These are phyloP conservation scores for Drosophila rufa DNA, from an alignment of 1,140 invertebrate genomes.

Conservation along the genomic window DNA sequence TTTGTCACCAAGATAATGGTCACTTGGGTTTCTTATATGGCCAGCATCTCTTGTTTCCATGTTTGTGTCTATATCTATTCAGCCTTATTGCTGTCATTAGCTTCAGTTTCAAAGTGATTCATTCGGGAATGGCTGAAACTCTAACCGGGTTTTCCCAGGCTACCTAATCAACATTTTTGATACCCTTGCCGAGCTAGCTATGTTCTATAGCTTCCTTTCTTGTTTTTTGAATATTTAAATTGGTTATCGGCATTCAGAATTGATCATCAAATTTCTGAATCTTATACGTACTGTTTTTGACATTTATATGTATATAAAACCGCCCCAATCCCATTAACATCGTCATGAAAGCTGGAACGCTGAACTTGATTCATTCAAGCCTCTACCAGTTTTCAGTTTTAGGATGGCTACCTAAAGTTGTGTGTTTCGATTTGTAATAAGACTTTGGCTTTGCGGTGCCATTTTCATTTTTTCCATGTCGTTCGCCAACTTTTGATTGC, in stretches of 20 bases:
- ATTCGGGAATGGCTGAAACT: not conserved
- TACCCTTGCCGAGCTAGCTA: too few species aligned
- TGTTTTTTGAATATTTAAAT: not conserved
- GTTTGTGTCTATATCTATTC: conserved; percentile 8
- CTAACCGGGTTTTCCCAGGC: not conserved
- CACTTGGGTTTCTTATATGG: conserved; percentile 12
- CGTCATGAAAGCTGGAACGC: not conserved
- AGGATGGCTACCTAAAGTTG: conserved; percentile 24
- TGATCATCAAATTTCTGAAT: not conserved
- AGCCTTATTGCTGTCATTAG: not conserved
- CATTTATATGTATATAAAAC: not conserved
- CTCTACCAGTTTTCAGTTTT: conserved; percentile 35
- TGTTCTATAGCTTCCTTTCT: too few species aligned
- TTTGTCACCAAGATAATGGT: conserved; percentile 27
- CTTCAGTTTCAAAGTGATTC: conserved; percentile 7
- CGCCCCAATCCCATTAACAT: conserved; percentile 14
- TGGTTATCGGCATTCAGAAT: not conserved
- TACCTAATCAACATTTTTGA: too few species aligned
- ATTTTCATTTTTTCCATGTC: conserved; percentile 46
- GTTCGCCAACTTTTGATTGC: conserved; percentile 46
- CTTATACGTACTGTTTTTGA: conserved; percentile 16
- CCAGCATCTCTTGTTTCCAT: not conserved
- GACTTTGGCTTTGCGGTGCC: conserved; percentile 42
- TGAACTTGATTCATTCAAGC: conserved; percentile 19
- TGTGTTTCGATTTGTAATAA: conserved; percentile 39